Base-by-base conservation (phyloP, 2,888 invertebrate genomes). In the Melanostoma scalare region DNA sequence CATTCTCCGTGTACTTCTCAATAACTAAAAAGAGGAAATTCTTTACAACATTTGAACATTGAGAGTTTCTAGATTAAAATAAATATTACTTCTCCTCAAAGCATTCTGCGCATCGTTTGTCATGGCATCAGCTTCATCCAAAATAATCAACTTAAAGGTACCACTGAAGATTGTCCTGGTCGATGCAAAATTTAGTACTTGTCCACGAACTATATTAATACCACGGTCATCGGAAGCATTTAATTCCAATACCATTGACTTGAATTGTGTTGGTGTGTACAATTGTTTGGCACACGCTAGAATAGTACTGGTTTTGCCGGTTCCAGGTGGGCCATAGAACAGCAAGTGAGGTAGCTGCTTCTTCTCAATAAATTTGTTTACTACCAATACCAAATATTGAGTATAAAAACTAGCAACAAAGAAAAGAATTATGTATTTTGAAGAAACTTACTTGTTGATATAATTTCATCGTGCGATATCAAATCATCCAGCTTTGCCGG, bases 61-160 rank as follows among this genome's bases (percentile, higher is more conserved):
- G 20, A 20, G 20, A 20, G 20, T 20, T 20, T 20, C 3, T 5
- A 33, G 30, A 33, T 4, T 0, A 33, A 2, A 3, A 6, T n/a
- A 3, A n/a, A 38, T 8, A 48, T 93, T 93, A 97, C 96, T 97
- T 93, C 98, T 94, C 87, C 98, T 93, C 0, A 99, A 93, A 36
- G 99, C 99, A 93, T 99, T 99, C 90, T 99, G 99, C 1, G 99
- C 99, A 94, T 99, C 99, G 91, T 96, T 96, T 0, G 99, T 99
- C 99, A 99, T 99, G 0, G 99, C 98, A 93, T 99, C 99, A 0
- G 99, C 99, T 93, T 99, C 99, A 93, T 99, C 99, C 31, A 99
- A 92, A 86, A 99, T 98, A 50, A 99, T 97, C 46, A 99, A 92
- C 90, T 99, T 99, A 86, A 97, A 98, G 0, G 97, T 97, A 58